These are phyloP conservation scores for Oryzias dopingdopingensis DNA, from an alignment of 2,797 vertebrate species.

Conservation along the genomic window DNA sequence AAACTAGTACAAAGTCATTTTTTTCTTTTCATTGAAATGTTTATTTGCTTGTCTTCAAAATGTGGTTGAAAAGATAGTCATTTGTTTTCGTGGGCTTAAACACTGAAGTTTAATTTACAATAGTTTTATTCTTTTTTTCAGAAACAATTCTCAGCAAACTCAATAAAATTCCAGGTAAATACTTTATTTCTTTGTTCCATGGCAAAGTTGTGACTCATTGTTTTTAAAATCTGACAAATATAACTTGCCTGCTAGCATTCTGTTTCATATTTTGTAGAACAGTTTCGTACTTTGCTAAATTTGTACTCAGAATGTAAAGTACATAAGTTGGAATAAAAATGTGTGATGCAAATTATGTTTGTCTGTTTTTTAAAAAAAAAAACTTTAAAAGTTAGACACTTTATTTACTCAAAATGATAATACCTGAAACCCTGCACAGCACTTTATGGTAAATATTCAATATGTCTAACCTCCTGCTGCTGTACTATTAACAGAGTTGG, in stretches of 20 bases:
- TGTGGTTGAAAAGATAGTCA: too few relatives aligned
- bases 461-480: constrained; percentile 11
- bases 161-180: constrained; percentile 98
- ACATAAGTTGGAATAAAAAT: too few relatives aligned
- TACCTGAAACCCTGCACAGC: neutral
- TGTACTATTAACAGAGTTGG: constrained; percentile 82
- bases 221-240: too few relatives aligned
- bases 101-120: constrained; percentile 19
- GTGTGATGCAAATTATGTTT: too few relatives aligned
- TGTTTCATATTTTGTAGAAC: too few relatives aligned
- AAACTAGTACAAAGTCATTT: too few relatives aligned
- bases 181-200: constrained; percentile 11
- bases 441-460: neutral
- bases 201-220: neutral
- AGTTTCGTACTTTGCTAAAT: too few relatives aligned
- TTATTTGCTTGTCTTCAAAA: neutral
- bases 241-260: neutral
- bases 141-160: constrained; percentile 98
- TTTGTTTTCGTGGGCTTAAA: neutral
- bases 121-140: constrained; percentile 58
- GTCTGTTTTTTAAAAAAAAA: too few relatives aligned
- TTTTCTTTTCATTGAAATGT: neutral
- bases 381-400: too few relatives aligned
- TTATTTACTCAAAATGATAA: neutral
- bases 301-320: too few relatives aligned